phyloP scores from a whole-genome alignment of 2,797 vertebrate species.

The Neosilurus hyrtlii region DNA sequence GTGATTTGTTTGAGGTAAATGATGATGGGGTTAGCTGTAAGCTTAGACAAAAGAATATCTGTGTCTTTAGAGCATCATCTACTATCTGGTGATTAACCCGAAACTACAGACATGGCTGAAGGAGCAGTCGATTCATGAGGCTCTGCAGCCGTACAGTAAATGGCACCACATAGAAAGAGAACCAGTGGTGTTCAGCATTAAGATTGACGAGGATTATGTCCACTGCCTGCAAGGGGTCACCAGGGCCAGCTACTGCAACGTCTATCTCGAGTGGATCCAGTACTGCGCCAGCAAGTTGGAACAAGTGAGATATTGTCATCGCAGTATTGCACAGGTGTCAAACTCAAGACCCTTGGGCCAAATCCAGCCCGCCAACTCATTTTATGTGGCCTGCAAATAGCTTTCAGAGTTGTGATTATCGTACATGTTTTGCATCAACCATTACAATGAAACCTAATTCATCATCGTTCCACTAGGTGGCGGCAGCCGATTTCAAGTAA shows the following conservation, averaged over 20 bases:
- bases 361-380: too few relatives aligned
- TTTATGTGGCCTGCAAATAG: too few relatives aligned
- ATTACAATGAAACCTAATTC: too few relatives aligned
- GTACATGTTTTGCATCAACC: too few relatives aligned
- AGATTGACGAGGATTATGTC: constrained; percentile 95
- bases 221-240: constrained; percentile 95
- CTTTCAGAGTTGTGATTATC: too few relatives aligned
- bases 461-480: too few relatives aligned
- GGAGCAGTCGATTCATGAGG: constrained; percentile 80
- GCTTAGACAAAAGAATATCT: background rate
- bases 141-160: constrained; percentile 87
- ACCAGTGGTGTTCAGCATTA: constrained; percentile 88
- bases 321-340: background rate
- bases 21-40: too few relatives aligned
- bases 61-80: constrained; percentile 86
- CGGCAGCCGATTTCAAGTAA: too few relatives aligned
- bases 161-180: constrained; percentile 97
- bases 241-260: constrained; percentile 92
- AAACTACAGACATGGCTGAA: constrained; percentile 88
- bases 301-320: constrained; percentile 69
- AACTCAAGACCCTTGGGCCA: too few relatives aligned
- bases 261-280: constrained; percentile 96
- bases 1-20: too few relatives aligned
- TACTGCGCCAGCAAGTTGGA: constrained; percentile 83
- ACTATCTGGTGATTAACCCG: constrained; percentile 83